These are phyloP conservation scores for Sinocyclocheilus anophthalmus DNA, from an alignment of 2,113 vertebrate genomes.

Conservation along the genomic window DNA sequence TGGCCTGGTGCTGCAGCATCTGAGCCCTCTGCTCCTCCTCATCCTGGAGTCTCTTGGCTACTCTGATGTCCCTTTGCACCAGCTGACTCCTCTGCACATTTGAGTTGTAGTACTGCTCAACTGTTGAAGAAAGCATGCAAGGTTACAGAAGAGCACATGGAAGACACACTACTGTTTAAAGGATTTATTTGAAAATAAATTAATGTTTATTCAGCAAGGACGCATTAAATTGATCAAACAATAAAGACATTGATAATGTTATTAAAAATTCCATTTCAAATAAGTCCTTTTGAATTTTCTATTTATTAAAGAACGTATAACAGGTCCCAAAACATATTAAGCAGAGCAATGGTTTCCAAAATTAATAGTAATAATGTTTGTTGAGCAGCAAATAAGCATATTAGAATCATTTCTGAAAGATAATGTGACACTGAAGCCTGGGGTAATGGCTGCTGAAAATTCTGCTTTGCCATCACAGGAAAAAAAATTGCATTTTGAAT, in stretches of 20 bases:
- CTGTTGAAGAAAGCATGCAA: constrained; percentile 51
- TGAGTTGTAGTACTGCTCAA: constrained; percentile 77
- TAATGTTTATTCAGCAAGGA: too few relatives aligned
- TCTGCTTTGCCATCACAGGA: neutral
- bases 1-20: constrained; percentile 59
- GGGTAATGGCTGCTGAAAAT: neutral
- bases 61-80: constrained; percentile 75
- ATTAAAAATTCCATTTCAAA: neutral
- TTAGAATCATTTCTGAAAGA: neutral
- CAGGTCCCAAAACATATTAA: neutral
- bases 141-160: neutral
- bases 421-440: neutral
- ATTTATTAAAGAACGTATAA: neutral
- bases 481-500: neutral
- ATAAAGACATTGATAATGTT: neutral
- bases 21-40: constrained; percentile 68
- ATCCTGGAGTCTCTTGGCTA: constrained; percentile 75
- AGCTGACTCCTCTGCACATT: constrained; percentile 77
- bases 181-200: too few relatives aligned
- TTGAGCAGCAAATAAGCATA: neutral
- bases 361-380: neutral
- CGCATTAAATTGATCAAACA: neutral
- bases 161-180: neutral
- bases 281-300: neutral
- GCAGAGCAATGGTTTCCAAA: neutral